These are phyloP conservation scores for Dufourea novaeangliae DNA, from an alignment of 1,140 invertebrate genomes.

Conservation along the genomic window DNA sequence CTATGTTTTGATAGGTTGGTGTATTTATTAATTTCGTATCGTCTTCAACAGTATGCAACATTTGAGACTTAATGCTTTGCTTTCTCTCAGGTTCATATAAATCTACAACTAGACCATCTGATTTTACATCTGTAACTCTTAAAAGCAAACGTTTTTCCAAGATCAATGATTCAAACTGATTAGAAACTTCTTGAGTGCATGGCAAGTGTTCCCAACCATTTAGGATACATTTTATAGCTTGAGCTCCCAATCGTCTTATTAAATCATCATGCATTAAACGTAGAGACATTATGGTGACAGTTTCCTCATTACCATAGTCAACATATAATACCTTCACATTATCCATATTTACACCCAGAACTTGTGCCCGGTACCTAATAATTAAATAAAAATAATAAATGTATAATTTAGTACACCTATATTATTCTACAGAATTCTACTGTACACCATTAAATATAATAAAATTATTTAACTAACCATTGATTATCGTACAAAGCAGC, in stretches of 20 bases:
- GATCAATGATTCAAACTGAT: slow-evolving; percentile 79
- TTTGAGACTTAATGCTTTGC: slow-evolving; percentile 37
- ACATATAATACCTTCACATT: slow-evolving; percentile 85
- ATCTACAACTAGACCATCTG: slow-evolving; percentile 81
- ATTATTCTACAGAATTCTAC: slow-evolving; percentile 6
- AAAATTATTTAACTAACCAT: slow-evolving; percentile 83
- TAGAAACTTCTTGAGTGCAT: slow-evolving; percentile 69
- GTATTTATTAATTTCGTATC: slow-evolving; percentile 25
- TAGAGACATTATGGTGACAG: slow-evolving; percentile 81
- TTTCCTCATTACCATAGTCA: slow-evolving; percentile 90
- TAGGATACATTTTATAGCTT: slow-evolving; percentile 89
- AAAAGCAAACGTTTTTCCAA: slow-evolving; percentile 82
- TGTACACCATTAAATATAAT: neutral
- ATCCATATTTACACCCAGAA: slow-evolving; percentile 79
- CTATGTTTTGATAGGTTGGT: slow-evolving; percentile 24
- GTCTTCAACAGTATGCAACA: slow-evolving; percentile 17
- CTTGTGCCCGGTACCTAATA: slow-evolving; percentile 85
- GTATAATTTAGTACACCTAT: slow-evolving; percentile 3
- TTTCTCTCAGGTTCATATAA: slow-evolving; percentile 77
- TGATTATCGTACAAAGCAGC: slow-evolving; percentile 86
- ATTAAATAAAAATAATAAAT: slow-evolving; percentile 29
- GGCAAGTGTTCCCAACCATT: slow-evolving; percentile 81
- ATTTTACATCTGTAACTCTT: slow-evolving; percentile 79
- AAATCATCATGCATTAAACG: slow-evolving; percentile 85
- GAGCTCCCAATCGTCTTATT: slow-evolving; percentile 84